phyloP scores from a whole-genome alignment of 2,797 vertebrate species.

The Centroberyx gerrardi region DNA sequence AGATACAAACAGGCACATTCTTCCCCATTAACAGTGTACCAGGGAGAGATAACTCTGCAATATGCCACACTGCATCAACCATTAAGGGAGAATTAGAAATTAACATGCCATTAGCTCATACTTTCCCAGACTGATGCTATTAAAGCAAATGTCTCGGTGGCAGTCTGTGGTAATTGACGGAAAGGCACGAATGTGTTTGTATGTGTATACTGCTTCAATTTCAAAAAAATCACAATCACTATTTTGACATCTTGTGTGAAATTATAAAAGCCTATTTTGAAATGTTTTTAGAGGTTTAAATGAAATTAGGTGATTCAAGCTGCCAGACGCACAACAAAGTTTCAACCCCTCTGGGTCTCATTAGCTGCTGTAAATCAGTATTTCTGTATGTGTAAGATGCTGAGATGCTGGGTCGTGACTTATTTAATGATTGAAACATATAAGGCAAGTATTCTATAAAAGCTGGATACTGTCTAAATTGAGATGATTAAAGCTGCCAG shows the following conservation, averaged over 20 bases:
- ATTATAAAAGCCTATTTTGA: conserved; percentile 6
- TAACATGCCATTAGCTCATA: conserved; percentile 65
- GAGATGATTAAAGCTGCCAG: conserved; percentile 30
- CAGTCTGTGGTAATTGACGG: conserved; percentile 53
- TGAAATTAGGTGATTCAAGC: conserved; percentile 5
- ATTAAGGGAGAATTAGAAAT: conserved; percentile 57
- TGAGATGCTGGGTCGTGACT: conserved; percentile 19
- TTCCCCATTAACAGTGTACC: conserved; percentile 27
- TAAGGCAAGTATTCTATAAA: conserved; percentile 32
- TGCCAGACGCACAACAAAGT: background rate
- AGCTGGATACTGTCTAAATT: conserved; percentile 48
- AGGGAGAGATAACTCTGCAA: conserved; percentile 37
- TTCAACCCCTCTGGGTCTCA: conserved; percentile 32
- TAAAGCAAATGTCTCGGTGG: conserved; percentile 60
- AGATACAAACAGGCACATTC: conserved; percentile 11
- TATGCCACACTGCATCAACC: conserved; percentile 47
- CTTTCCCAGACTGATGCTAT: conserved; percentile 50
- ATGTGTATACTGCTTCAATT: conserved; percentile 44
- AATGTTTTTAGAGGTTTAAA: background rate
- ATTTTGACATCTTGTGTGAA: conserved; percentile 22
- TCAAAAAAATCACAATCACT: conserved; percentile 17
- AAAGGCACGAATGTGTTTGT: conserved; percentile 31
- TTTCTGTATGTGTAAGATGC: conserved; percentile 9
- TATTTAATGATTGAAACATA: conserved; percentile 6
- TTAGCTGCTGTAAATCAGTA: conserved; percentile 42